A percentile compares a stretch with the other conserved stretches of the same genome.
Evolutionary conservation across 2,888 invertebrate species (phyloP).

Genomic region (Pachydiplax longipennis): DNA sequence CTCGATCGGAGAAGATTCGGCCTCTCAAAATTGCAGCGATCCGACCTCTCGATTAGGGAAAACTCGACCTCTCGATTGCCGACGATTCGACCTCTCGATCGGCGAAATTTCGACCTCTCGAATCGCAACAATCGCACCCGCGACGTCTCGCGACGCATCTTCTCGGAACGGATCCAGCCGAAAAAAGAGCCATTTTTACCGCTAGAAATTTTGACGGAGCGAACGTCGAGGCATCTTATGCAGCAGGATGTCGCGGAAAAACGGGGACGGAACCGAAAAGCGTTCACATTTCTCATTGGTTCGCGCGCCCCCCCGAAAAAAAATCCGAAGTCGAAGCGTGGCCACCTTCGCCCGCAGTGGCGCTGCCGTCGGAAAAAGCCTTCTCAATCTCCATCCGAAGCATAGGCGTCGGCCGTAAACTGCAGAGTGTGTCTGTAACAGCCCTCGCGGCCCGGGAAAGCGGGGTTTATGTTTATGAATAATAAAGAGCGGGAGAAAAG

Average conservation of each 20-base stretch:
- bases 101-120: background rate
- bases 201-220: background rate
- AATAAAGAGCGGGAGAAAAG: background rate
- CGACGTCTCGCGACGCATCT: too few species aligned
- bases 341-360: background rate
- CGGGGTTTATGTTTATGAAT: slow-evolving; percentile 42
- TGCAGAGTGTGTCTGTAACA: slow-evolving; percentile 17
- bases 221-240: background rate
- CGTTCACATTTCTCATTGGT: slow-evolving; percentile 2
- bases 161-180: too few species aligned
- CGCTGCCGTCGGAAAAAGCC: background rate
- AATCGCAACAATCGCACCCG: too few species aligned
- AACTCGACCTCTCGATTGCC: too few species aligned
- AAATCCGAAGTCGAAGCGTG: background rate
- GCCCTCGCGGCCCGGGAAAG: slow-evolving; percentile 26
- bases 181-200: background rate
- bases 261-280: background rate
- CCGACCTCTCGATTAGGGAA: background rate
- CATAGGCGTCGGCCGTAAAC: slow-evolving; percentile 43
- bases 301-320: background rate
- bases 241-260: background rate
- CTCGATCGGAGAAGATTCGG: too few species aligned
- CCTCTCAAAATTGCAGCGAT: too few species aligned
- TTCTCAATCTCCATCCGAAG: slow-evolving; percentile 15
- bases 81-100: background rate